A percentile compares a stretch with the other conserved stretches of the same genome.
Evolutionary conservation across 2,113 vertebrate species (phyloP).

Genomic region (Sebastes schlegelii): DNA sequence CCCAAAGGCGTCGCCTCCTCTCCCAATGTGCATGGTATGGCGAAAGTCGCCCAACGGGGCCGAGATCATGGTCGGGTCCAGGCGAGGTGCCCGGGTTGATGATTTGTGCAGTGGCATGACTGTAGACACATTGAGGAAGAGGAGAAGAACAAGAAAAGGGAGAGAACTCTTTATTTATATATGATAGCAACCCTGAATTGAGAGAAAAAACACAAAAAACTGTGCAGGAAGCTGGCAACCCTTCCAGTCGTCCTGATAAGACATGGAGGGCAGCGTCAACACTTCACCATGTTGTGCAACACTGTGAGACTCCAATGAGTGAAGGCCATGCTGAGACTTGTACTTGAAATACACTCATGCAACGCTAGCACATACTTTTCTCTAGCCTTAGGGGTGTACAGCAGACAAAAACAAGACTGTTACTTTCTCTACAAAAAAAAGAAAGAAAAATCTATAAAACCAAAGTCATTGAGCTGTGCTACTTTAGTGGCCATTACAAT

Average conservation of each 20-base stretch:
- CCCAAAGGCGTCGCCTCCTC: constrained; percentile 91
- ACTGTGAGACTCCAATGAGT: constrained; percentile 68
- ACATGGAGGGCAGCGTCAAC: constrained; percentile 30
- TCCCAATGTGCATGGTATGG: constrained; percentile 92
- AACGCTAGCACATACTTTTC: constrained; percentile 81
- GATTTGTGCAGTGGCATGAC: constrained; percentile 91
- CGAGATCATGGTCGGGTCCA: constrained; percentile 90
- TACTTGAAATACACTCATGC: constrained; percentile 72
- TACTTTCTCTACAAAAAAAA: constrained; percentile 21
- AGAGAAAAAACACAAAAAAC: too few species aligned
- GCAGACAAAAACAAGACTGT: constrained; percentile 60
- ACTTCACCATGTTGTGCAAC: constrained; percentile 70
- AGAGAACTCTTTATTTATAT: neutral
- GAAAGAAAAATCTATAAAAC: neutral
- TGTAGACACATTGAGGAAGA: constrained; percentile 40
- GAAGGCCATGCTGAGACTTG: constrained; percentile 85
- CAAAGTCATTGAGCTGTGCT: neutral
- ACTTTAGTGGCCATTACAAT: neutral
- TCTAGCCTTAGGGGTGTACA: constrained; percentile 70
- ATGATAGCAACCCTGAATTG: neutral
- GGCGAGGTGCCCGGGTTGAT: constrained; percentile 82
- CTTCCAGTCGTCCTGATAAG: constrained; percentile 39
- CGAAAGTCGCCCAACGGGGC: constrained; percentile 91
- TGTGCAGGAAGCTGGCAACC: neutral
- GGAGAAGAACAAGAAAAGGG: neutral